Conservation (phyloP, 2,888 invertebrate genomes). For the Torymus aiolomorphi region DNA sequence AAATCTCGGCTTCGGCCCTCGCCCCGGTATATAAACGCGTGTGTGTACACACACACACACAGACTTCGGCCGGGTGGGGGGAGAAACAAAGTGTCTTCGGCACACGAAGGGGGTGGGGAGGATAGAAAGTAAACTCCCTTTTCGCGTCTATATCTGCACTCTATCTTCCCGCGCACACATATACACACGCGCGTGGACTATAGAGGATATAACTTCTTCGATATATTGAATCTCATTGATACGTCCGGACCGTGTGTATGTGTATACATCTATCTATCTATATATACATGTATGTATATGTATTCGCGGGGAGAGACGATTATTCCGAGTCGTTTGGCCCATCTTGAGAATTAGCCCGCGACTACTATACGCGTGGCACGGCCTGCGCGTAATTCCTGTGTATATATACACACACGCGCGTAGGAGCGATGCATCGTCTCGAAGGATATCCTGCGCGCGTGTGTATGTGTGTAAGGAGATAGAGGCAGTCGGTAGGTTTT, state of each 20-base stretch:
- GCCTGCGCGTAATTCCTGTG: neutral
- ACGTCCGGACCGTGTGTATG: neutral
- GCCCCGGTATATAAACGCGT: no score
- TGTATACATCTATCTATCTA: neutral
- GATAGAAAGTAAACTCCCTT: slow-evolving; percentile 39
- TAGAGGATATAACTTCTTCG: no score
- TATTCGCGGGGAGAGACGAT: neutral
- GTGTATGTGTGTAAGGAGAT: neutral
- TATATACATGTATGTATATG: neutral
- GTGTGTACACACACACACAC: no score
- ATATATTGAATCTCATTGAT: slow-evolving; percentile 35
- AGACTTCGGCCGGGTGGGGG: slow-evolving; percentile 6
- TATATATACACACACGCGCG: neutral
- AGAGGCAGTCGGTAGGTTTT: slow-evolving; percentile 5
- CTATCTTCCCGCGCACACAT: slow-evolving; percentile 26
- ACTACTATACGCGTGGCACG: no score
- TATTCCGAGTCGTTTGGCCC: slow-evolving; percentile 19
- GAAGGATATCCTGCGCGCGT: neutral
- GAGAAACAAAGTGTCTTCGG: slow-evolving; percentile 49
- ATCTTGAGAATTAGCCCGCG: slow-evolving; percentile 23
- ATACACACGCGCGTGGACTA: neutral
- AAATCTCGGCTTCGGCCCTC: slow-evolving; percentile 43
- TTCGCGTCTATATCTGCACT: slow-evolving; percentile 45
- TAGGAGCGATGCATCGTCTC: neutral
- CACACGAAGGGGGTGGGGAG: no score